A percentile compares a stretch with the other conserved stretches of the same genome.
These are phyloP conservation scores for Lytechinus variegatus DNA, from an alignment of 35 echinoderm and acorn worm genomes.

Conservation along the genomic window DNA sequence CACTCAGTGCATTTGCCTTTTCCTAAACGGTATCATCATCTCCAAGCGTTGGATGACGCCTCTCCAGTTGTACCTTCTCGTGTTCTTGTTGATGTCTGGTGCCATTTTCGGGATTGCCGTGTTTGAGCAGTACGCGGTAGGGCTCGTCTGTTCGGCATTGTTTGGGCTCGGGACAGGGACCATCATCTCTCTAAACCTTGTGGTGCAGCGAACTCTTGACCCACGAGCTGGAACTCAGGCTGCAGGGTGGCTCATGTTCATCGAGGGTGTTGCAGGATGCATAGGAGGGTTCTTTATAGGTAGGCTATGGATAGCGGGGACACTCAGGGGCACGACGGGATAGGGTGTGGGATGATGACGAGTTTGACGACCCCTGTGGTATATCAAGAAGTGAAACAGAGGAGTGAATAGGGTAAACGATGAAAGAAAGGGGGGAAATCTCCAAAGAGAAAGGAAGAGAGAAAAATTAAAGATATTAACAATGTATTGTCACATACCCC, in stretches of 20 bases:
- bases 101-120: not conserved
- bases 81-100: not conserved
- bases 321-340: too few species aligned
- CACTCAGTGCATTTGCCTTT: not conserved
- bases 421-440: too few species aligned
- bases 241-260: constrained; percentile 38
- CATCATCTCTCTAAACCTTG: constrained; percentile 13
- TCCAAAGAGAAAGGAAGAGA: too few species aligned
- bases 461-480: too few species aligned
- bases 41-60: constrained; percentile 19
- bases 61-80: constrained; percentile 7
- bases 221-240: not conserved
- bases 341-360: too few species aligned
- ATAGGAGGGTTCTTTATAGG: constrained; percentile 23
- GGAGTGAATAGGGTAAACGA: too few species aligned
- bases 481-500: too few species aligned
- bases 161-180: constrained; percentile 23
- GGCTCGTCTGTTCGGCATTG: not conserved
- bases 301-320: not conserved
- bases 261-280: constrained; percentile 31
- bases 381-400: too few species aligned
- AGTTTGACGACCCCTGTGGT: too few species aligned
- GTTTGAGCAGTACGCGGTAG: not conserved
- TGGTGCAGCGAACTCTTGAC: constrained; percentile 17
- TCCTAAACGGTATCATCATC: constrained; percentile 15